Evolutionary conservation across 2,797 vertebrate genomes (phyloP), one percentile per base, ranked within the genome.

Genomic region (Diceros bicornis): DNA sequence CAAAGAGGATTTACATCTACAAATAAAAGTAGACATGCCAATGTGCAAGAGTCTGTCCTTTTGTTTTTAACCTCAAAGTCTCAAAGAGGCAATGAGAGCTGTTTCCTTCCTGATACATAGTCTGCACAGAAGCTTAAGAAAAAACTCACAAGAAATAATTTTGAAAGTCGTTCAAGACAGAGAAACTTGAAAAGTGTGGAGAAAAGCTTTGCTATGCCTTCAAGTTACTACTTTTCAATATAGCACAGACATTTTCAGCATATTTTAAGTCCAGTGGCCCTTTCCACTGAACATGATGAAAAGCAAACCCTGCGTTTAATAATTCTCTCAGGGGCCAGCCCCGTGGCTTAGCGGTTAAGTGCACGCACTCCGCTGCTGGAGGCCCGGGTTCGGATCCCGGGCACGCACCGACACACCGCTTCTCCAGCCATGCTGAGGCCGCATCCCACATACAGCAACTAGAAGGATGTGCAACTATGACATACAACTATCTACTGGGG

Each of bases 61-160:
- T 90, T 57, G 72, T 77, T 93, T 79, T 88, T 89, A 74, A 90
- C 23, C 59, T 68, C 64, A 23, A 93, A 82, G 21, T 52, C 34
- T 94, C n/a, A 62, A 74, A 78, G 52, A 87, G 12, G 12, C 7
- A 47, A 37, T 8, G 32, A 89, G 82, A 69, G 21, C 18, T 59
- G 18, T 50, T 95, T 88, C 34, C 72, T 72, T 91, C 20, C n/a
- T 77, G 75, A 72, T 29, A 85, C 13, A 27, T 1, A 64, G 27
- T 86, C n/a, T 82, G 62, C 69, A 90, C 0, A 74, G 32, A 84
- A 93, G 6, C 41, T 32, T 29, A 68, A 29, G 21, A 91, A 82
- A 88, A 91, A 82, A 88, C 52, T 91, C 55, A 52, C 1, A 91
- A 92, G 57, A 87, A 78, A n/a, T 71, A 78, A 37, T 52, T 90